Percentiles rank a stretch among this genome's conserved stretches.
phyloP scores from a whole-genome alignment of 2,113 vertebrate genomes.

The Zosterops borbonicus region DNA sequence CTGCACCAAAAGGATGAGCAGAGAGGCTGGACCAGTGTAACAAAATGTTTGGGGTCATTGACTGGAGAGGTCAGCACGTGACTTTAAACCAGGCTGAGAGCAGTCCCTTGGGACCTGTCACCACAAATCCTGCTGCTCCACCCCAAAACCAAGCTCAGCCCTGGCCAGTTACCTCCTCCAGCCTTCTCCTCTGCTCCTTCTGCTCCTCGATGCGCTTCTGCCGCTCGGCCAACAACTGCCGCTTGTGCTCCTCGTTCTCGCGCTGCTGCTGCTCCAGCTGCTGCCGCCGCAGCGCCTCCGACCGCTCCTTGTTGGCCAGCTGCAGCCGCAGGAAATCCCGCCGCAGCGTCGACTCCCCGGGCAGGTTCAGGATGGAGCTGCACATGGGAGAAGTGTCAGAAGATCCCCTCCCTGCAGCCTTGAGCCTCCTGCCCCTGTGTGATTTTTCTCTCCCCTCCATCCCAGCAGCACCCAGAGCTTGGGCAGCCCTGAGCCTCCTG shows the following conservation, averaged over 20 bases:
- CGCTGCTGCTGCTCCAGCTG: conserved; percentile 97
- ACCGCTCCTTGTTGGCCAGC: conserved; percentile 96
- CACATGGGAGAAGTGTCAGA: neutral
- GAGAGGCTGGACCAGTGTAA: neutral
- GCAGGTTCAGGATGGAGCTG: conserved; percentile 96
- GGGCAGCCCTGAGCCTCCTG: too few species aligned
- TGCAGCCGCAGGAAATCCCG: conserved; percentile 96
- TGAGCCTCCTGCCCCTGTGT: rapidly evolving
- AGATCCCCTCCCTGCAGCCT: neutral
- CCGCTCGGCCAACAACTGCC: conserved; percentile 92
- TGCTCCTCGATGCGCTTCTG: conserved; percentile 99
- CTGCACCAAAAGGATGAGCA: neutral
- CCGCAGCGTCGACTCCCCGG: conserved; percentile 92
- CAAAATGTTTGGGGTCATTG: neutral
- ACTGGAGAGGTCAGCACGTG: rapidly evolving
- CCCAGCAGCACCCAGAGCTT: too few species aligned
- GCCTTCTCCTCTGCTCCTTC: conserved; percentile 91
- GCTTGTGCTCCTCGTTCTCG: conserved; percentile 95
- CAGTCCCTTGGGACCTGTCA: neutral
- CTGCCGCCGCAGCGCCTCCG: conserved; percentile 92
- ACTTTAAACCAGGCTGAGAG: neutral
- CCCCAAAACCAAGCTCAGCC: rapidly evolving
- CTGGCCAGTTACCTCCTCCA: conserved; percentile 87
- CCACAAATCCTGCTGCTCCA: neutral
- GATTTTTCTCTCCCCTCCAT: neutral